These are phyloP conservation scores for Stenchaetothrips biformis DNA, from an alignment of 2,888 invertebrate species.

Conservation along the genomic window DNA sequence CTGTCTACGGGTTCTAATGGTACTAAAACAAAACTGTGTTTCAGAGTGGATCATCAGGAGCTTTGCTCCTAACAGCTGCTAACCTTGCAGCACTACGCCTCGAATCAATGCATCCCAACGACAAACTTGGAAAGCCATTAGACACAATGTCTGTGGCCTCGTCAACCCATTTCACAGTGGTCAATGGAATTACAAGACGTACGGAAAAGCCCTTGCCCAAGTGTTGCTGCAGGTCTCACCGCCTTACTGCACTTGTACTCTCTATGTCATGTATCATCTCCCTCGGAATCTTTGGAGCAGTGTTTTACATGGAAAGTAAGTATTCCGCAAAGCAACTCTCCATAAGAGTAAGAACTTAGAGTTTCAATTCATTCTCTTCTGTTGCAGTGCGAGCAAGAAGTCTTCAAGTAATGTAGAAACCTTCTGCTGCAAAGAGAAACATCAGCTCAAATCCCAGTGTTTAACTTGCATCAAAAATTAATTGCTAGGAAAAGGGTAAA, in stretches of 20 bases:
- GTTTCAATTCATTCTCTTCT: slow-evolving; percentile 35
- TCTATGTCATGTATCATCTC: slow-evolving; percentile 78
- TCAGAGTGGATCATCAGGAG: slow-evolving; percentile 78
- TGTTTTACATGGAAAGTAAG: slow-evolving; percentile 82
- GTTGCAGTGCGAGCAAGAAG: slow-evolving; percentile 53
- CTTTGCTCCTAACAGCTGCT: slow-evolving; percentile 71
- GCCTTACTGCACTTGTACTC: slow-evolving; percentile 74
- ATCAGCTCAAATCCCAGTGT: slow-evolving; percentile 22
- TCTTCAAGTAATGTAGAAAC: slow-evolving; percentile 42
- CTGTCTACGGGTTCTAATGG: no score
- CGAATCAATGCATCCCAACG: slow-evolving; percentile 36
- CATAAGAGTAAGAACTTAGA: neutral
- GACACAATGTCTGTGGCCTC: slow-evolving; percentile 74
- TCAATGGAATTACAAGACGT: slow-evolving; percentile 60
- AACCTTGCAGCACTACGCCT: slow-evolving; percentile 54
- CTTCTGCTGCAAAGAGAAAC: neutral
- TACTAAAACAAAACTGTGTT: slow-evolving; percentile 40
- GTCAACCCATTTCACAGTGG: slow-evolving; percentile 82
- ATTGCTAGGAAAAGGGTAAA: slow-evolving; percentile 27
- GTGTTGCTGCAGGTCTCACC: slow-evolving; percentile 68
- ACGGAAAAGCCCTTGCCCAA: slow-evolving; percentile 57
- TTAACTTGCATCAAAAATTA: slow-evolving; percentile 21
- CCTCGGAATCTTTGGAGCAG: slow-evolving; percentile 71
- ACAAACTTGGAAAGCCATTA: slow-evolving; percentile 49
- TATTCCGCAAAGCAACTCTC: slow-evolving; percentile 39